These are phyloP conservation scores for Buathra laborator DNA, from an alignment of 2,888 invertebrate genomes.

Conservation along the genomic window DNA sequence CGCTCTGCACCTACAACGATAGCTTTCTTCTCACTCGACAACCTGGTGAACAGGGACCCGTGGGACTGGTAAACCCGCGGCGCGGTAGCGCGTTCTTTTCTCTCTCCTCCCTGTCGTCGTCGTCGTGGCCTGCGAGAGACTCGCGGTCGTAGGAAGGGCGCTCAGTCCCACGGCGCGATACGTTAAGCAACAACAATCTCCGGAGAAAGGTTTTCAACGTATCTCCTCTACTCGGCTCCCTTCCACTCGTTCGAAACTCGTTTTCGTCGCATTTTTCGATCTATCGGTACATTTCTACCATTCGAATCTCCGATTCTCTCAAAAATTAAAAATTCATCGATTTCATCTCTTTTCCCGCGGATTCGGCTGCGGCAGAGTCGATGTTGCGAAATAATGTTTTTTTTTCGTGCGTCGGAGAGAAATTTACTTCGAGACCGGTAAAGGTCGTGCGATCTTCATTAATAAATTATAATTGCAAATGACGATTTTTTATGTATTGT, in stretches of 20 bases:
- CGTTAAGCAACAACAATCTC: constrained; percentile 29
- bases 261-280: constrained; percentile 14
- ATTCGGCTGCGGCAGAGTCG: too few relatives aligned
- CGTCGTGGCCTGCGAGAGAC: background rate
- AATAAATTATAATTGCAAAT: too few relatives aligned
- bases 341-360: too few relatives aligned
- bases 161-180: constrained; percentile 27
- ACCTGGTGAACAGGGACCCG: constrained; percentile 30
- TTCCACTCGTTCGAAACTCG: background rate
- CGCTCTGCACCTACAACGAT: background rate
- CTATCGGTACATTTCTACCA: background rate
- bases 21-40: constrained; percentile 42
- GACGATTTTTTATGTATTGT: too few relatives aligned
- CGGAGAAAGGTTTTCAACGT: constrained; percentile 41
- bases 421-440: too few relatives aligned
- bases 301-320: background rate
- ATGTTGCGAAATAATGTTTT: too few relatives aligned
- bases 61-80: constrained; percentile 1
- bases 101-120: constrained; percentile 12
- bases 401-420: too few relatives aligned
- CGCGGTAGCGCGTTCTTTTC: constrained; percentile 34
- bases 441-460: too few relatives aligned
- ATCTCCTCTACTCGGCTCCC: background rate
- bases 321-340: background rate
- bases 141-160: constrained; percentile 43